A percentile compares a stretch with the other conserved stretches of the same genome.
phyloP scores from a whole-genome alignment of 2,888 invertebrate species.

The Eupeodes latifasciatus region DNA sequence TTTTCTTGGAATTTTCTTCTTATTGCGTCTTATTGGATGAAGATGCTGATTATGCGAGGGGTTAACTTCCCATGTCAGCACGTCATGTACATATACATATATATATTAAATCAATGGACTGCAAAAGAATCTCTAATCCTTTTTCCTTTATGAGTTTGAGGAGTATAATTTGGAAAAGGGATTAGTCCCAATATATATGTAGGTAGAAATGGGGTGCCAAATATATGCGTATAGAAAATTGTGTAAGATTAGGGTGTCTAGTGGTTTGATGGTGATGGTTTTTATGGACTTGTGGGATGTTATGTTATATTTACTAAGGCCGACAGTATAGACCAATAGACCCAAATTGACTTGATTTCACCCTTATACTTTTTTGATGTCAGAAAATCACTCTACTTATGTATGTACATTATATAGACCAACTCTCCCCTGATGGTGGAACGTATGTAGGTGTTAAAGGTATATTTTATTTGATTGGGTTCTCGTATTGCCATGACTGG shows the following conservation, averaged over 20 bases:
- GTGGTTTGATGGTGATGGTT: slow-evolving; percentile 12
- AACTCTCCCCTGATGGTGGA: background rate
- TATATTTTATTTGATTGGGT: slow-evolving; percentile 49
- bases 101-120: slow-evolving; percentile 58
- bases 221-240: background rate
- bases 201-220: slow-evolving; percentile 59
- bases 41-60: background rate
- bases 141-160: slow-evolving; percentile 41
- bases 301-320: slow-evolving; percentile 31
- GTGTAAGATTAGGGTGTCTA: background rate
- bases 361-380: slow-evolving; percentile 45
- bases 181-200: slow-evolving; percentile 14
- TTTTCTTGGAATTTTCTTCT: slow-evolving; percentile 17
- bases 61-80: background rate
- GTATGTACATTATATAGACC: background rate
- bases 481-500: background rate
- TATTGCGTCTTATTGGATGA: background rate
- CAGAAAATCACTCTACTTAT: slow-evolving; percentile 1
- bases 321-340: background rate
- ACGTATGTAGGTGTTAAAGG: slow-evolving; percentile 58
- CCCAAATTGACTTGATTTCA: slow-evolving; percentile 46
- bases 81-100: background rate
- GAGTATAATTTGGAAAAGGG: slow-evolving; percentile 41
- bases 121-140: slow-evolving; percentile 44
- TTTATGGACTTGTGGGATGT: slow-evolving; percentile 39